These are phyloP conservation scores for Caenorhabditis zanzibari DNA, from an alignment of 2,888 invertebrate species.

Conservation along the genomic window DNA sequence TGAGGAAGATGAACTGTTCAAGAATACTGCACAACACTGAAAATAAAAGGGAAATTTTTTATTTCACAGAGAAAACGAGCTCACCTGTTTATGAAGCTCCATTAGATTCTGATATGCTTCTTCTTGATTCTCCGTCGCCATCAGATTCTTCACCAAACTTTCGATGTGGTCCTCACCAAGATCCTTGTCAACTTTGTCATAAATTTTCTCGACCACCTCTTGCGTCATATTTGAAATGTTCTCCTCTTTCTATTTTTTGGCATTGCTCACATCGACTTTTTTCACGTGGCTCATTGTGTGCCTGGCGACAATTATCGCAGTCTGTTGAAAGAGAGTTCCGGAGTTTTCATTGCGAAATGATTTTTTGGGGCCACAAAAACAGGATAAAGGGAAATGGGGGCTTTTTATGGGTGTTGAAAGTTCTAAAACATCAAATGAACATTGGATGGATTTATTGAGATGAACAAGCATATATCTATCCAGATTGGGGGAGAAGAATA, in stretches of 20 bases:
- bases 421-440: neutral
- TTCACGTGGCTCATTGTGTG: slow-evolving; percentile 27
- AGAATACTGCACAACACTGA: slow-evolving; percentile 46
- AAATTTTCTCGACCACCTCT: slow-evolving; percentile 40
- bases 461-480: too few species aligned
- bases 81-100: slow-evolving; percentile 47
- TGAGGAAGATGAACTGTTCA: slow-evolving; percentile 8
- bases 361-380: neutral
- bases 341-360: slow-evolving; percentile 23
- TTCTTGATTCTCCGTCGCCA: slow-evolving; percentile 30
- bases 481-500: too few species aligned
- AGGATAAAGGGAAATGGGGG: neutral
- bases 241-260: neutral
- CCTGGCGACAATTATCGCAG: slow-evolving; percentile 32
- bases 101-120: slow-evolving; percentile 30
- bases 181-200: slow-evolving; percentile 46
- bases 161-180: slow-evolving; percentile 49
- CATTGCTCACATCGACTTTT: neutral
- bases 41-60: neutral
- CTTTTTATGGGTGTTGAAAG: neutral
- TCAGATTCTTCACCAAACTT: slow-evolving; percentile 37
- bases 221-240: slow-evolving; percentile 27
- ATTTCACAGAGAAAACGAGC: too few species aligned
- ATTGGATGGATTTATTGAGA: neutral
- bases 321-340: slow-evolving; percentile 32